Percentiles rank a stretch among this genome's conserved stretches.
Evolutionary conservation across 2,888 invertebrate genomes (phyloP).

Genomic region (Syrista parreyssii): DNA sequence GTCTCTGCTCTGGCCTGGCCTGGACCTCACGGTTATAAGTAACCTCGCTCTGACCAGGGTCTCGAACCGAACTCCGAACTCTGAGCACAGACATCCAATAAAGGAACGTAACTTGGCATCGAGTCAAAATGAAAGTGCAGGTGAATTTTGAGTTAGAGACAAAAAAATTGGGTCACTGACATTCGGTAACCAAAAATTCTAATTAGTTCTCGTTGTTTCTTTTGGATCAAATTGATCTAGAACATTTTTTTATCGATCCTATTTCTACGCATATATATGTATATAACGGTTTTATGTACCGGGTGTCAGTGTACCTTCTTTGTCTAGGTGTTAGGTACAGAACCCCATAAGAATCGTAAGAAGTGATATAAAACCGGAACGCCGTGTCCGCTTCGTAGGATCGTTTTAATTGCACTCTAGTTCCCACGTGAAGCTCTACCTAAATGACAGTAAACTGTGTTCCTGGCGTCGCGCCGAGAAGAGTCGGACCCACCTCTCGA

Average conservation of each 20-base stretch:
- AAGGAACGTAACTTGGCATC: too few species aligned
- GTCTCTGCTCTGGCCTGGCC: conserved; percentile 53
- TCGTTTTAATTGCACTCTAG: conserved; percentile 34
- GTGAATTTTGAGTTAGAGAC: too few species aligned
- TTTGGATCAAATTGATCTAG: too few species aligned
- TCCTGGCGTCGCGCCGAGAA: conserved; percentile 6
- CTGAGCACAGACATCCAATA: background rate
- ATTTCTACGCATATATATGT: background rate
- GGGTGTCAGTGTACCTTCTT: too few species aligned
- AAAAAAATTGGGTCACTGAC: too few species aligned
- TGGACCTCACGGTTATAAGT: conserved; percentile 42
- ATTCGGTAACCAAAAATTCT: too few species aligned
- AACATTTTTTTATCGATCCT: background rate
- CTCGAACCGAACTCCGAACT: conserved; percentile 2
- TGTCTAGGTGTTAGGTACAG: too few species aligned
- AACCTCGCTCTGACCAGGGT: conserved; percentile 8
- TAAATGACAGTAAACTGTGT: background rate
- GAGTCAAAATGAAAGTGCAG: too few species aligned
- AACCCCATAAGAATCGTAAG: too few species aligned
- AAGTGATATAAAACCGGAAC: too few species aligned
- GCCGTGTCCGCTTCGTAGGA: too few species aligned
- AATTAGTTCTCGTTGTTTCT: too few species aligned
- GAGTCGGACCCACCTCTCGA: conserved; percentile 42
- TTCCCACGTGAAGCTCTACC: conserved; percentile 40
- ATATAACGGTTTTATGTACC: background rate